These are phyloP conservation scores for Kradibia gibbosae DNA, from an alignment of 1,140 invertebrate genomes.

Conservation along the genomic window DNA sequence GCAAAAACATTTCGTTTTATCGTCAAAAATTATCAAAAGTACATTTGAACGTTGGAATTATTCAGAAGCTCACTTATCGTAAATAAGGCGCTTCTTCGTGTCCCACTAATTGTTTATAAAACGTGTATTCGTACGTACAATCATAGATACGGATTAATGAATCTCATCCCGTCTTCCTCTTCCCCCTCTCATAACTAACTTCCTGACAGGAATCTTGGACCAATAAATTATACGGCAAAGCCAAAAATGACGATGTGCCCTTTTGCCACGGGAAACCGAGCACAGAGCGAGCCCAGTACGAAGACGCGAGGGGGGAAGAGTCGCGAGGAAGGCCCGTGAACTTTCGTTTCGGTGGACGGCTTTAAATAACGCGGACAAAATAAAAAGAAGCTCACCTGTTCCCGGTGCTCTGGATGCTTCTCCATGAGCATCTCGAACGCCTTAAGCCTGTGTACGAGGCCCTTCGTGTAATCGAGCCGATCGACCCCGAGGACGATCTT, in stretches of 20 bases:
- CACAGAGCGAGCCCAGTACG: no score
- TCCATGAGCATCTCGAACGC: conserved; percentile 89
- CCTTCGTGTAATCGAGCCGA: conserved; percentile 93
- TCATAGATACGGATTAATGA: no score
- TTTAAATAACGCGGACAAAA: not conserved
- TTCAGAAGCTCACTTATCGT: not conserved
- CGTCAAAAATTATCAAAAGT: not conserved
- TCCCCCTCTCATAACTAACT: not conserved
- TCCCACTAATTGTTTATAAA: no score
- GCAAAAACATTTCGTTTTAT: not conserved
- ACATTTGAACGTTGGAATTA: not conserved
- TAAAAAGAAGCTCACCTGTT: conserved; percentile 75
- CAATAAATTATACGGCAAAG: no score
- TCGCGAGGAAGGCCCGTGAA: no score
- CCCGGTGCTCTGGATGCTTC: conserved; percentile 88
- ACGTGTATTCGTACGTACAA: no score
- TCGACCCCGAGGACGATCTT: conserved; percentile 91
- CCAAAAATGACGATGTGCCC: no score
- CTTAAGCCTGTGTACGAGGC: conserved; percentile 86
- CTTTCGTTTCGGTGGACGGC: no score
- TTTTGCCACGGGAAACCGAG: no score
- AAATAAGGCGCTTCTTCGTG: not conserved
- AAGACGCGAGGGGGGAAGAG: no score
- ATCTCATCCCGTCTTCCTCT: no score
- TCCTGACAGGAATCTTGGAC: no score